A percentile compares a stretch with the other conserved stretches of the same genome.
These are phyloP conservation scores for Drosophila merina DNA, from an alignment of 2,888 invertebrate species.

Conservation along the genomic window DNA sequence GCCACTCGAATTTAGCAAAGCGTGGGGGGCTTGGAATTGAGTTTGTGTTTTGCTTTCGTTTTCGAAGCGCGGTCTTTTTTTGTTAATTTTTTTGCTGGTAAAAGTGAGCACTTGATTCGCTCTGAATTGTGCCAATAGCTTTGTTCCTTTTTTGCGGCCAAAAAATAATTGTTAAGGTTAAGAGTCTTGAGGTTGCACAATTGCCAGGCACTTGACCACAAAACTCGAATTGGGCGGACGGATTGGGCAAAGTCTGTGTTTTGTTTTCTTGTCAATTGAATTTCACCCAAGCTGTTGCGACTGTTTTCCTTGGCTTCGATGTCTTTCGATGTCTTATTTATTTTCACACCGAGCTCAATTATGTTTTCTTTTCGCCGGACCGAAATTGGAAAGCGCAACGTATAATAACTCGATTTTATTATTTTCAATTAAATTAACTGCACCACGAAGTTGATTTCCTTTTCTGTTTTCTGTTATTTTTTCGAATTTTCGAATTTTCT, in stretches of 20 bases:
- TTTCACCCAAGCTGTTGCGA: slow-evolving; percentile 23
- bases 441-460: slow-evolving; percentile 33
- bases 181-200: slow-evolving; percentile 68
- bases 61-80: slow-evolving; percentile 30
- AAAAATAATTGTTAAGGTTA: slow-evolving; percentile 76
- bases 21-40: slow-evolving; percentile 53
- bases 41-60: slow-evolving; percentile 58
- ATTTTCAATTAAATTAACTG: slow-evolving; percentile 51
- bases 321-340: slow-evolving; percentile 3
- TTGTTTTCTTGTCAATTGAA: slow-evolving; percentile 7
- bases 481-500: slow-evolving; percentile 29
- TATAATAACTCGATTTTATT: slow-evolving; percentile 38
- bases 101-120: slow-evolving; percentile 57
- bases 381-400: slow-evolving; percentile 32
- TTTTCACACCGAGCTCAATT: slow-evolving; percentile 31
- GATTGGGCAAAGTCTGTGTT: slow-evolving; percentile 4
- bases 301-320: slow-evolving; percentile 3
- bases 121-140: slow-evolving; percentile 68
- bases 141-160: slow-evolving; percentile 57
- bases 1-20: slow-evolving; percentile 61
- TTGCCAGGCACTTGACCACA: slow-evolving; percentile 39
- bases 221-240: slow-evolving; percentile 10
- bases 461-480: slow-evolving; percentile 28
- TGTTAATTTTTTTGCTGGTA: slow-evolving; percentile 23
- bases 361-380: slow-evolving; percentile 10